Percentiles rank a stretch among this genome's conserved stretches.
Conservation (phyloP, 2,797 vertebrate species). For the Sarcophilus harrisii region DNA sequence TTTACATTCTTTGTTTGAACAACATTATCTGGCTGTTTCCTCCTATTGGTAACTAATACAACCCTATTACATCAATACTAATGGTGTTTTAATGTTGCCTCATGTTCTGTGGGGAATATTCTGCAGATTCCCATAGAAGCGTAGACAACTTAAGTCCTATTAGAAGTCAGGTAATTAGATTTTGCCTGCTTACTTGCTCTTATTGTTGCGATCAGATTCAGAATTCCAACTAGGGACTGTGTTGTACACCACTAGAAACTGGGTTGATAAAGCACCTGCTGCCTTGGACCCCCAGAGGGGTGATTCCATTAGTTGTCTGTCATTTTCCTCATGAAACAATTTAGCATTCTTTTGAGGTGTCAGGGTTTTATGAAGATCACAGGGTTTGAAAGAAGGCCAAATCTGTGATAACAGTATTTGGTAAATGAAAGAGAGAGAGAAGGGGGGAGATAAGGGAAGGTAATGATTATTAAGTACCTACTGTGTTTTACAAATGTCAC, state of each 20-base stretch:
- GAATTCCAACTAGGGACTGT: background rate
- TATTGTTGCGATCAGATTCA: constrained; percentile 9
- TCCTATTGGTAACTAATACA: constrained; percentile 16
- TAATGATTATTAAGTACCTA: background rate
- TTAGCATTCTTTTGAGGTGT: constrained; percentile 35
- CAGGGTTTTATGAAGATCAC: background rate
- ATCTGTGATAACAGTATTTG: background rate
- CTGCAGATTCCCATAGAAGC: constrained; percentile 43
- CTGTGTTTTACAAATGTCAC: background rate
- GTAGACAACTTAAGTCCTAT: constrained; percentile 10
- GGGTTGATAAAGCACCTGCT: constrained; percentile 7
- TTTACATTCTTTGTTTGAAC: constrained; percentile 42
- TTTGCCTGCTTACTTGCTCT: constrained; percentile 46
- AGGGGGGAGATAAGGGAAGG: background rate
- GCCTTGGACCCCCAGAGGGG: background rate
- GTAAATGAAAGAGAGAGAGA: background rate
- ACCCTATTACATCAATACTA: background rate
- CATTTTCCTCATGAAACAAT: constrained; percentile 37
- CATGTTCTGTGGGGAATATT: constrained; percentile 43
- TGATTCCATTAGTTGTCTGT: constrained; percentile 5
- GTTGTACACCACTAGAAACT: constrained; percentile 26
- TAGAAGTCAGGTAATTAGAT: constrained; percentile 56
- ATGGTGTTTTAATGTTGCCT: constrained; percentile 28
- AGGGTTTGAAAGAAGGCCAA: constrained; percentile 19
- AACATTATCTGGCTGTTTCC: background rate